A percentile compares a stretch with the other conserved stretches of the same genome.
Conservation (phyloP, 2,888 invertebrate genomes). For the Mesorhabditis belari region DNA sequence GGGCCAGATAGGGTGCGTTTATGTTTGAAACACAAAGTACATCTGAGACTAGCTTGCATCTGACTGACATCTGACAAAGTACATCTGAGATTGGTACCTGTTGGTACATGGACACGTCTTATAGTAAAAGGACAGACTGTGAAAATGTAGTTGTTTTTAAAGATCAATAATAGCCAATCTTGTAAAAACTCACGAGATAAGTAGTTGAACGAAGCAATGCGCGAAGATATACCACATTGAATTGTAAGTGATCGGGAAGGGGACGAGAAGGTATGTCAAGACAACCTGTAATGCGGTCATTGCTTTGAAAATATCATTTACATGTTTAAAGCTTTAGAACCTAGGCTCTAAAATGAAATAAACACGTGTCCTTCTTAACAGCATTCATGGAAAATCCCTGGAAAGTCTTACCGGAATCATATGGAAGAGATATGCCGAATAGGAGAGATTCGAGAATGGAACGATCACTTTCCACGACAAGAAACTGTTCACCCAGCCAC, state of each 20-base stretch:
- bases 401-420: slow-evolving; percentile 51
- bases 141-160: not conserved
- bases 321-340: no score
- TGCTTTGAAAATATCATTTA: no score
- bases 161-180: slow-evolving; percentile 18
- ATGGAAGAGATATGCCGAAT: slow-evolving; percentile 52
- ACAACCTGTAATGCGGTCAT: slow-evolving; percentile 18
- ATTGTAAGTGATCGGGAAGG: slow-evolving; percentile 46
- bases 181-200: slow-evolving; percentile 24
- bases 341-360: no score
- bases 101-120: no score
- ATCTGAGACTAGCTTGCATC: no score
- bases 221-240: slow-evolving; percentile 40
- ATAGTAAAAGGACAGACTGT: no score
- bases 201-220: slow-evolving; percentile 47
- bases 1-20: not conserved
- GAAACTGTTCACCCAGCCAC: slow-evolving; percentile 47
- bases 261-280: slow-evolving; percentile 47
- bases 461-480: slow-evolving; percentile 43
- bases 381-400: no score
- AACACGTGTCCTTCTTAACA: no score
- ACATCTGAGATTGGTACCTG: no score
- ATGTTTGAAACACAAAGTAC: not conserved
- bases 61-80: no score
- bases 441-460: slow-evolving; percentile 50